Percentiles rank a stretch among this genome's conserved stretches.
Evolutionary conservation across 2,888 invertebrate species (phyloP).

Genomic region (Tenthredo notha): DNA sequence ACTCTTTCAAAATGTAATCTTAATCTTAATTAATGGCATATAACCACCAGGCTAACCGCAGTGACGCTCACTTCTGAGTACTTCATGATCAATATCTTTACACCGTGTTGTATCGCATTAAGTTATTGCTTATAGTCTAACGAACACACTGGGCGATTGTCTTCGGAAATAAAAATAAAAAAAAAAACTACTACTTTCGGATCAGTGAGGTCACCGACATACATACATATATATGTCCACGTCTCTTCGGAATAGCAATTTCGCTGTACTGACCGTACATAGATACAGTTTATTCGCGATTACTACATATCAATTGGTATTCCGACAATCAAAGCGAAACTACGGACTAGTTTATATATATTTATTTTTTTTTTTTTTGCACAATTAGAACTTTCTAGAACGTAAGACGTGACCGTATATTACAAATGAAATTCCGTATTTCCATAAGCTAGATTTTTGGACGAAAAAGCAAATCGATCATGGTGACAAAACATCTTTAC

Average conservation of each 20-base stretch:
- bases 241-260: conserved; percentile 22
- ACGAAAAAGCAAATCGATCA: not conserved
- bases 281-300: not conserved
- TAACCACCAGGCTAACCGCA: conserved; percentile 22
- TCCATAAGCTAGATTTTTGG: not conserved
- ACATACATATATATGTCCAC: not conserved
- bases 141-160: not conserved
- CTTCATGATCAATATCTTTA: conserved; percentile 1
- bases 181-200: not conserved
- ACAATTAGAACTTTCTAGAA: not conserved
- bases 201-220: not conserved
- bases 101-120: not conserved
- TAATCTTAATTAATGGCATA: conserved; percentile 52
- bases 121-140: not conserved
- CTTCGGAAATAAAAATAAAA: not conserved
- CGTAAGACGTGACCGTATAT: not conserved
- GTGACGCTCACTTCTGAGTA: conserved; percentile 36
- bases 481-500: conserved; percentile 11
- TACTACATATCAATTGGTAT: conserved; percentile 5
- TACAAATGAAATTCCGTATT: not conserved
- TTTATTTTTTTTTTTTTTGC: not conserved
- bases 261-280: not conserved
- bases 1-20: conserved; percentile 52
- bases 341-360: not conserved
- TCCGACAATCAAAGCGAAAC: conserved; percentile 3